phyloP scores from a whole-genome alignment of 1,140 invertebrate genomes.

The Penaeus japonicus region DNA sequence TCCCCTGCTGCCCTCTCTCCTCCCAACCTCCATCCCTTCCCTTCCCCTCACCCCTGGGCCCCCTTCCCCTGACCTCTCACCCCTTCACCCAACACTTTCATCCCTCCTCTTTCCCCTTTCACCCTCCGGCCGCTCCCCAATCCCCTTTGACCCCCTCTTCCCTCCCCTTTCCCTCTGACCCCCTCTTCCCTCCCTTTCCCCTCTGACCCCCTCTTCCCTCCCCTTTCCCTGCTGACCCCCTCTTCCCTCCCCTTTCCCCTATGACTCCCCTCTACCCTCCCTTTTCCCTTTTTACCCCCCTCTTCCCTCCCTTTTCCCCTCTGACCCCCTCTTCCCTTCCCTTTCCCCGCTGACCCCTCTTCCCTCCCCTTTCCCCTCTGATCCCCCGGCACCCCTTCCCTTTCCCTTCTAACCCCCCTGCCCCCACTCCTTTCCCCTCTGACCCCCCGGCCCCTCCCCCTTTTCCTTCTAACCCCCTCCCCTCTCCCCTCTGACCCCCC shows the following conservation, averaged over 20 bases:
- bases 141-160: background rate
- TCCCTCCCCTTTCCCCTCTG: background rate
- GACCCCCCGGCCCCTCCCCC: background rate
- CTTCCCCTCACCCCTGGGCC: background rate
- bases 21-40: background rate
- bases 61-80: background rate
- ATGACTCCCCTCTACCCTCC: background rate
- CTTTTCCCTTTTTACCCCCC: no score
- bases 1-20: background rate
- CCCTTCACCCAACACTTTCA: no score
- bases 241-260: background rate
- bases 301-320: background rate
- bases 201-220: background rate
- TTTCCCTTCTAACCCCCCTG: background rate
- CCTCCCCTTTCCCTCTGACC: background rate
- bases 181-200: background rate
- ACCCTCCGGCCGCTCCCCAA: background rate
- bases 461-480: no score
- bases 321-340: background rate
- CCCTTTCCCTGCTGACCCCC: background rate
- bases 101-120: background rate
- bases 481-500: no score
- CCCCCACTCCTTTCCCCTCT: no score
- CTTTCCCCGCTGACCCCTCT: background rate
- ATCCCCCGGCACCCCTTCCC: background rate